phyloP scores from a whole-genome alignment of 2,113 vertebrate genomes.

The Pterocles gutturalis region DNA sequence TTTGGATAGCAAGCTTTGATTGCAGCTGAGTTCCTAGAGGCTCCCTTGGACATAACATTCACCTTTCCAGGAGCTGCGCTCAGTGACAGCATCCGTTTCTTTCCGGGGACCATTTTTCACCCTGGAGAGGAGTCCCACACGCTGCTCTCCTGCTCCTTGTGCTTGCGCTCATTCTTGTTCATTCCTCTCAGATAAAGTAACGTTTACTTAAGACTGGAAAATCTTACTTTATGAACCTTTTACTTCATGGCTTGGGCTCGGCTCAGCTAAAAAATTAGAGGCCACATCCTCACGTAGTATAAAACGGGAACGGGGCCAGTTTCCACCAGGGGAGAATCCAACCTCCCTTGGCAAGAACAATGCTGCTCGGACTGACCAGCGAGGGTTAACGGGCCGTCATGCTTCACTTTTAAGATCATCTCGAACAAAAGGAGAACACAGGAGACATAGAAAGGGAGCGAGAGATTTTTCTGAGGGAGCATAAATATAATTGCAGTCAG shows the following conservation, averaged over 20 bases:
- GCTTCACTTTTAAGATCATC: background rate
- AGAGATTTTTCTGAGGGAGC: background rate
- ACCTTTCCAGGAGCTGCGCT: background rate
- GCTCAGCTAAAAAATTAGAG: slow-evolving; percentile 9
- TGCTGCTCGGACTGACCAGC: rapidly evolving
- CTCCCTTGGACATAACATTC: background rate
- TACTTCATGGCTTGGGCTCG: background rate
- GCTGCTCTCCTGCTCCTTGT: background rate
- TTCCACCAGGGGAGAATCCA: slow-evolving; percentile 33
- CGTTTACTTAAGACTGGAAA: slow-evolving; percentile 25
- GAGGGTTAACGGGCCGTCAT: background rate
- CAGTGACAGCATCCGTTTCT: background rate
- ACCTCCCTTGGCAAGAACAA: background rate
- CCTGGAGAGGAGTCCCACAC: background rate
- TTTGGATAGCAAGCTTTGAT: background rate
- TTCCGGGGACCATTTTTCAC: background rate
- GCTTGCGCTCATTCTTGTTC: background rate
- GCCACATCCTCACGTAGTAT: background rate
- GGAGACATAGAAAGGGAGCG: background rate
- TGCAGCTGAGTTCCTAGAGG: background rate
- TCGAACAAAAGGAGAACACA: background rate
- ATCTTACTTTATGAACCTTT: slow-evolving; percentile 45
- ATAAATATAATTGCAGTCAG: background rate
- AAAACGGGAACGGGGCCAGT: background rate
- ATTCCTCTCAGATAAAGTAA: slow-evolving; percentile 46